Evolutionary conservation across 1,140 invertebrate species (phyloP).

Genomic region (Philopotamus ludificatus): DNA sequence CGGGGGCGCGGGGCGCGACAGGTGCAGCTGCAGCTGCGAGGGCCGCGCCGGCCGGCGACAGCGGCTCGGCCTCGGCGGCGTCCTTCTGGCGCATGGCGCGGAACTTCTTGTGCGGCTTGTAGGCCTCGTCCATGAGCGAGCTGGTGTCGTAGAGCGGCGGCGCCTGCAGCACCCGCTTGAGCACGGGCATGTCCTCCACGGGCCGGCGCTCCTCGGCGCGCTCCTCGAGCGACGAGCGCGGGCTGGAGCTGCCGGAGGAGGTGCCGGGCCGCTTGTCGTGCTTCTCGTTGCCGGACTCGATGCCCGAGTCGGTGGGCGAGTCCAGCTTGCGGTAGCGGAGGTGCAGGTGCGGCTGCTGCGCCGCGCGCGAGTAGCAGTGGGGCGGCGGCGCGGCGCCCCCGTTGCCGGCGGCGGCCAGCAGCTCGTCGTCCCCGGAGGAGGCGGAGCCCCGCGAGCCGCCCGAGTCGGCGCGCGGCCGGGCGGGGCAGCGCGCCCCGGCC

Average conservation of each 20-base stretch:
- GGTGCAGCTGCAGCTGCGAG: constrained; percentile 55
- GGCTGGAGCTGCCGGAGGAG: constrained; percentile 83
- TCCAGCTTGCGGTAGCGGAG: constrained; percentile 77
- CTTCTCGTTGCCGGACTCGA: constrained; percentile 88
- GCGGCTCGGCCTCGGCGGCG: constrained; percentile 71
- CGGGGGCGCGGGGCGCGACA: constrained; percentile 51
- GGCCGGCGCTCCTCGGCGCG: constrained; percentile 63
- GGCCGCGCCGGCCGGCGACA: constrained; percentile 56
- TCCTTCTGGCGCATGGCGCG: constrained; percentile 76
- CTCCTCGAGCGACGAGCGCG: constrained; percentile 80
- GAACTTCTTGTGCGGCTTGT: constrained; percentile 94
- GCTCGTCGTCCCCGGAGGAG: constrained; percentile 74
- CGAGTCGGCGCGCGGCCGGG: constrained; percentile 73
- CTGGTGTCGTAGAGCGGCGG: constrained; percentile 87
- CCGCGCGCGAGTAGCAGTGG: constrained; percentile 49
- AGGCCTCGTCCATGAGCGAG: constrained; percentile 89
- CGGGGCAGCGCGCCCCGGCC: constrained; percentile 63
- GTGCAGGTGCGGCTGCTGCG: constrained; percentile 53
- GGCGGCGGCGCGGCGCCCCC: constrained; percentile 64
- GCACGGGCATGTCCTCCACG: constrained; percentile 89
- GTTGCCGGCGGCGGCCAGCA: constrained; percentile 61
- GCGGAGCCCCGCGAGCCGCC: constrained; percentile 58
- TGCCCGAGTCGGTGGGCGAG: constrained; percentile 88
- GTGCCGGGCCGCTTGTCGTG: constrained; percentile 70
- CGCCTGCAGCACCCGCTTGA: constrained; percentile 87